Conservation (phyloP, 2,888 invertebrate species). For the Zelleria hepariella region DNA sequence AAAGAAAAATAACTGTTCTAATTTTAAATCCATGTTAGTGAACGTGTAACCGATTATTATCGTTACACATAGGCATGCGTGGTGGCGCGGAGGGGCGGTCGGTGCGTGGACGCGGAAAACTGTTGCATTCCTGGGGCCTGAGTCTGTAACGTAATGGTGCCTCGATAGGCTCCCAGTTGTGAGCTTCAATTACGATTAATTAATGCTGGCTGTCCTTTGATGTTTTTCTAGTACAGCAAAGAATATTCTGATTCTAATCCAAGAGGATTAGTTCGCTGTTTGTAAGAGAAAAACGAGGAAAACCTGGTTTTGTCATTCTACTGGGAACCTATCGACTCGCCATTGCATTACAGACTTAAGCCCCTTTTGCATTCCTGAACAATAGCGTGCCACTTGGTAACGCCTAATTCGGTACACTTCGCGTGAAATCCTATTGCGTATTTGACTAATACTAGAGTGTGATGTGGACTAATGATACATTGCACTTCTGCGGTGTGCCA, state of each 20-base stretch:
- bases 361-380: conserved; percentile 3
- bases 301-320: too few relatives aligned
- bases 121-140: too few relatives aligned
- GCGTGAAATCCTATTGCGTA: not conserved
- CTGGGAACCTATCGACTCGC: too few relatives aligned
- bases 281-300: too few relatives aligned
- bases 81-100: not conserved
- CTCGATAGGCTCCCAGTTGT: too few relatives aligned
- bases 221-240: too few relatives aligned
- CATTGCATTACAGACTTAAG: too few relatives aligned
- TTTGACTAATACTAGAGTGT: not conserved
- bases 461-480: conserved; percentile 1
- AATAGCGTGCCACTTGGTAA: not conserved
- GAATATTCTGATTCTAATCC: too few relatives aligned
- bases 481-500: not conserved
- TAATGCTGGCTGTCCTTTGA: too few relatives aligned
- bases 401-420: not conserved
- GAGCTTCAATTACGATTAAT: too few relatives aligned
- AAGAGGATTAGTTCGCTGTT: too few relatives aligned
- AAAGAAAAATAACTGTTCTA: not conserved
- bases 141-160: too few relatives aligned
- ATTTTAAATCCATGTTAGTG: not conserved
- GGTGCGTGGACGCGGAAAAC: conserved; percentile 5
- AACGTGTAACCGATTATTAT: not conserved
- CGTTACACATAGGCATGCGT: not conserved